Conservation (phyloP, 2,113 vertebrate genomes). For the Tychaedon coryphoeus region DNA sequence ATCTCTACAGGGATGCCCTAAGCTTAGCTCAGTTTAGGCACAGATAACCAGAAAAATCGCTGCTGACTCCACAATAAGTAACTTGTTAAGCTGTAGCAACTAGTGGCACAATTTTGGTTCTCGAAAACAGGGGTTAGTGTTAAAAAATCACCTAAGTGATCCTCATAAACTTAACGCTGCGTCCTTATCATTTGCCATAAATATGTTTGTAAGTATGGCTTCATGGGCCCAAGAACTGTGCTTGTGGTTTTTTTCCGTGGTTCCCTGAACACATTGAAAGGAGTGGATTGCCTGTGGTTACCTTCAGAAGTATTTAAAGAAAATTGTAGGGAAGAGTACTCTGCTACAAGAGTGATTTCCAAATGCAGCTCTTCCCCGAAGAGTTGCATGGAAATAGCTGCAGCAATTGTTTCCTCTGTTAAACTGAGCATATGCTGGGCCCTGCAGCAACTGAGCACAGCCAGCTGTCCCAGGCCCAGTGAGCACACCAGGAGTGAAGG, state of each 20-base stretch:
- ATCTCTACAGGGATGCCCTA: neutral
- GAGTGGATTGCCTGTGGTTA: neutral
- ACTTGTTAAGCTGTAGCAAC: neutral
- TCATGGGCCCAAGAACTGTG: neutral
- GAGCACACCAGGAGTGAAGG: neutral
- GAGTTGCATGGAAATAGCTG: neutral
- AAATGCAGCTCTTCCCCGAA: neutral
- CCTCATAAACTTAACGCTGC: neutral
- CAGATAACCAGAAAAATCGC: neutral
- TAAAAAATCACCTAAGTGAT: neutral
- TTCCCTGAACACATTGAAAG: neutral
- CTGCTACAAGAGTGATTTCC: neutral
- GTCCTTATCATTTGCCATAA: slow-evolving; percentile 29
- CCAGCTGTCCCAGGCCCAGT: neutral
- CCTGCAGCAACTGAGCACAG: neutral
- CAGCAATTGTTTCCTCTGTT: neutral
- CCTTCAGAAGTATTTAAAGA: neutral
- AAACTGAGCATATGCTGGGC: neutral
- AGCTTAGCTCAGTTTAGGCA: neutral
- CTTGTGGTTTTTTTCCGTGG: neutral
- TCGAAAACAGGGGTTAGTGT: neutral
- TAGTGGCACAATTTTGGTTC: neutral
- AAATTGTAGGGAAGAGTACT: neutral
- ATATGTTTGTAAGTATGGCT: slow-evolving; percentile 9
- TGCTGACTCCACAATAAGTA: neutral